Conservation (phyloP, 2,888 invertebrate species). For the Biston stratarius region DNA sequence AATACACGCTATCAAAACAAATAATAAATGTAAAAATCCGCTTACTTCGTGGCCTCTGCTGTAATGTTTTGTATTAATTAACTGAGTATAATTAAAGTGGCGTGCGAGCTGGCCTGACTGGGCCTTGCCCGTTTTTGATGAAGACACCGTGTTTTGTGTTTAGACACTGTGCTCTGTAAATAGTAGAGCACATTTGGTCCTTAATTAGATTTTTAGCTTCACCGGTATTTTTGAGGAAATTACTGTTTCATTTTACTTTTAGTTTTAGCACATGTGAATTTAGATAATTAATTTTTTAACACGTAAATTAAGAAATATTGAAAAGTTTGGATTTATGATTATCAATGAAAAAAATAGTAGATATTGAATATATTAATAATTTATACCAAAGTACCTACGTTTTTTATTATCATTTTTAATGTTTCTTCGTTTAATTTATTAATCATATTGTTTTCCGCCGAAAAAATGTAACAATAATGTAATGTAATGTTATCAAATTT, state of each 20-base stretch:
- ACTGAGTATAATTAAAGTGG: slow-evolving; percentile 80
- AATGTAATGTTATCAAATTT: no score
- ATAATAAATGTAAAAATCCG: slow-evolving; percentile 26
- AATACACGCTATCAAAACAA: neutral
- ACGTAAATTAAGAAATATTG: no score
- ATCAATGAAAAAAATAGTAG: no score
- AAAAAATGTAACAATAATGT: no score
- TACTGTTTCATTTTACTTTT: neutral
- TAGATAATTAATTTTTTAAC: no score
- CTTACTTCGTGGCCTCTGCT: slow-evolving; percentile 52
- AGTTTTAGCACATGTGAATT: no score
- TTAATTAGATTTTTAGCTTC: slow-evolving; percentile 16
- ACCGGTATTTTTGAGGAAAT: neutral
- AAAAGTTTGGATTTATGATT: no score
- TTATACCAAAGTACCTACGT: no score
- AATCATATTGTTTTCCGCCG: no score
- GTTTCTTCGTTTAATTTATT: no score
- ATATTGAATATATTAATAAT: neutral
- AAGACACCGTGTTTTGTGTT: slow-evolving; percentile 45
- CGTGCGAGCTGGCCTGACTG: slow-evolving; percentile 63
- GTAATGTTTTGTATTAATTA: slow-evolving; percentile 72
- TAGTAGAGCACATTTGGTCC: slow-evolving; percentile 1
- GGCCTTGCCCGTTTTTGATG: slow-evolving; percentile 48
- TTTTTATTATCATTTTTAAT: no score
- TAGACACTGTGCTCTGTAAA: slow-evolving; percentile 24